These are phyloP conservation scores for Globia sparganii DNA, from an alignment of 2,888 invertebrate genomes.

Conservation along the genomic window DNA sequence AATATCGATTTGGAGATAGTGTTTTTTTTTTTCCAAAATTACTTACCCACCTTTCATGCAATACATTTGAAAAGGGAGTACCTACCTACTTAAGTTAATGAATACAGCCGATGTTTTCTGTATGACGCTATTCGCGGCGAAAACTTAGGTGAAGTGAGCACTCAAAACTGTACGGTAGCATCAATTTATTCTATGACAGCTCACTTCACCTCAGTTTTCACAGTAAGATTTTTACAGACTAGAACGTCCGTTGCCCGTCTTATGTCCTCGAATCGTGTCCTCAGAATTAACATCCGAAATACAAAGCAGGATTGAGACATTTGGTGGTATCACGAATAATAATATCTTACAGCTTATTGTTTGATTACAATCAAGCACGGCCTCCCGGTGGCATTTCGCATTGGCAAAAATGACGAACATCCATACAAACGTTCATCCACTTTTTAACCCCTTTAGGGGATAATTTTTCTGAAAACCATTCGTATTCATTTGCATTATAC, in stretches of 20 bases:
- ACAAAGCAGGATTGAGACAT: slow-evolving; percentile 1
- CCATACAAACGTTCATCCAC: neutral
- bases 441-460: neutral
- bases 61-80: neutral
- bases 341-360: neutral
- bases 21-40: neutral
- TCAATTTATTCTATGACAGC: no score
- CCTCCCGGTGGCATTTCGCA: no score
- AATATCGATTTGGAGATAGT: neutral
- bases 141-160: no score
- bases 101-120: neutral
- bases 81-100: no score
- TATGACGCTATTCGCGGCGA: no score
- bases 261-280: no score
- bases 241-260: no score
- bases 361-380: neutral
- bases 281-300: neutral
- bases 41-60: neutral
- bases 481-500: no score
- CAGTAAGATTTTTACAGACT: no score
- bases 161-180: no score
- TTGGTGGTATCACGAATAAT: neutral
- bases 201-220: neutral
- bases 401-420: neutral
- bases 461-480: neutral